phyloP scores from a whole-genome alignment of 2,888 invertebrate genomes.

The Meiosimyza platycephala region DNA sequence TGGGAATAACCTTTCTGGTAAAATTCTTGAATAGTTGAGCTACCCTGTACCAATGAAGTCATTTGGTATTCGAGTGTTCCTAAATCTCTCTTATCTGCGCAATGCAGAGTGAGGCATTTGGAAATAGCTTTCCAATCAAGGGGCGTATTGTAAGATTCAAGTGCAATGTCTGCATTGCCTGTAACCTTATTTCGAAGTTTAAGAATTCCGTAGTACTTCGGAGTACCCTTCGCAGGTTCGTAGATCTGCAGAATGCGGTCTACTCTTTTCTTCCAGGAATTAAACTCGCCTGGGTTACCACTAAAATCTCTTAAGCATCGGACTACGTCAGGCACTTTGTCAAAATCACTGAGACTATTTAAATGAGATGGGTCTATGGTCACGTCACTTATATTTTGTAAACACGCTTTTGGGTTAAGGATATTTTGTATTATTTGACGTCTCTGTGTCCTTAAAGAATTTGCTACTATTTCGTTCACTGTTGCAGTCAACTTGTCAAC shows the following conservation, averaged over 20 bases:
- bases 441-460: too few relatives aligned
- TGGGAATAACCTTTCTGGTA: slow-evolving; percentile 45
- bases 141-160: slow-evolving; percentile 36
- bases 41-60: slow-evolving; percentile 37
- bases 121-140: slow-evolving; percentile 32
- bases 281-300: slow-evolving; percentile 10
- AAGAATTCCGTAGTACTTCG: slow-evolving; percentile 35
- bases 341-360: too few relatives aligned
- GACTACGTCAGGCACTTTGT: too few relatives aligned
- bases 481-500: too few relatives aligned
- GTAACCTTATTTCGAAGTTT: slow-evolving; percentile 34
- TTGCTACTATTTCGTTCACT: too few relatives aligned
- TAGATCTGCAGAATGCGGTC: slow-evolving; percentile 32
- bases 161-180: slow-evolving; percentile 33
- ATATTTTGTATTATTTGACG: too few relatives aligned
- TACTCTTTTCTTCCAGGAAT: slow-evolving; percentile 35
- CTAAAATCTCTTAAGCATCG: too few relatives aligned
- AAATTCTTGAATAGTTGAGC: slow-evolving; percentile 40
- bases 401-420: too few relatives aligned
- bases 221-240: slow-evolving; percentile 29
- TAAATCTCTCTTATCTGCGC: slow-evolving; percentile 34
- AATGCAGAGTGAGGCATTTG: slow-evolving; percentile 31
- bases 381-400: too few relatives aligned
- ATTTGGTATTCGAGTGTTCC: slow-evolving; percentile 38
- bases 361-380: neutral